Percentiles rank a stretch among this genome's conserved stretches.
phyloP scores from a whole-genome alignment of 2,888 invertebrate species.

The Halocaridina rubra region DNA sequence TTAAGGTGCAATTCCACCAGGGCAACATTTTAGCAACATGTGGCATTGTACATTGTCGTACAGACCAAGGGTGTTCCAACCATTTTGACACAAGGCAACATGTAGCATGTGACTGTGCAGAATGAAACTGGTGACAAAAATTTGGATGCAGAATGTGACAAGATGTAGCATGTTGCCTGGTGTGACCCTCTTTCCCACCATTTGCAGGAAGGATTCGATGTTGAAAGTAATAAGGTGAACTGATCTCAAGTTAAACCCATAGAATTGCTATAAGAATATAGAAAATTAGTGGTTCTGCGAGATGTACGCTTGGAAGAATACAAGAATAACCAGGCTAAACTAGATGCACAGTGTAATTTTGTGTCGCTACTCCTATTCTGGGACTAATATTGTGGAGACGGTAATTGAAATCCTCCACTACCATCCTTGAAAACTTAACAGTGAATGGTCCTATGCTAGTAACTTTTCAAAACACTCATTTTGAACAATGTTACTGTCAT shows the following conservation, averaged over 20 bases:
- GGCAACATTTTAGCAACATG: conserved; percentile 32
- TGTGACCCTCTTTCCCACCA: neutral
- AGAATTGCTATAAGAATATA: conserved; percentile 12
- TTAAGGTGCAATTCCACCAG: conserved; percentile 28
- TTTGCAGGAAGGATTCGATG: conserved; percentile 12
- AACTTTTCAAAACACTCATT: neutral
- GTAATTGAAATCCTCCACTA: too few species aligned
- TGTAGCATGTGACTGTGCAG: conserved; percentile 5
- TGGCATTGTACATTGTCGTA: conserved; percentile 6
- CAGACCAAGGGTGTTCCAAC: conserved; percentile 7
- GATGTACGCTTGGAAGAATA: conserved; percentile 34
- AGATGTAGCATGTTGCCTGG: neutral
- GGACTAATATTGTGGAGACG: too few species aligned
- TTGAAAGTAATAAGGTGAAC: too few species aligned
- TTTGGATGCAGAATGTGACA: neutral
- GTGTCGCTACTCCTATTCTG: neutral
- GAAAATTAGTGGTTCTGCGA: neutral
- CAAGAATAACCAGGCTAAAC: neutral
- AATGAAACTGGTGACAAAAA: neutral
- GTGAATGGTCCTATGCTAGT: neutral
- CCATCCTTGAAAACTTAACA: neutral
- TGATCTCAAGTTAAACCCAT: conserved; percentile 9
- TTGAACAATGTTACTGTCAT: neutral
- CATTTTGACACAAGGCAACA: conserved; percentile 31
- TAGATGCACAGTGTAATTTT: neutral